Conservation (phyloP, 2,888 invertebrate species). For the Andrena praecox region DNA sequence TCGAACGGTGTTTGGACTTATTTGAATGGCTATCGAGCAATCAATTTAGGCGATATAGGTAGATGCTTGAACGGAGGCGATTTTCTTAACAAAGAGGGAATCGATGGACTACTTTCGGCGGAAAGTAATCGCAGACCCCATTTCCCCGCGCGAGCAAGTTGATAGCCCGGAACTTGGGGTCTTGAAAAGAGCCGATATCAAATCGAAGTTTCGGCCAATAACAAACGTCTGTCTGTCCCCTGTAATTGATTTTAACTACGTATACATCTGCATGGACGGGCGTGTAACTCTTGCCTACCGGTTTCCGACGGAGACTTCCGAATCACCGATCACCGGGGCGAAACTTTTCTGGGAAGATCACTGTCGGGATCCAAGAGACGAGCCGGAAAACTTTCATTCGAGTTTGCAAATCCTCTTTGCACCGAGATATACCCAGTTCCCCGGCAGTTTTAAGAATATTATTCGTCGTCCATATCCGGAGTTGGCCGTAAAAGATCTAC, state of each 20-base stretch:
- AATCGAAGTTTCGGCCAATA: slow-evolving; percentile 60
- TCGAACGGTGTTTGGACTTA: background rate
- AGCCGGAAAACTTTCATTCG: slow-evolving; percentile 64
- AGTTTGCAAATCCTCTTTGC: slow-evolving; percentile 70
- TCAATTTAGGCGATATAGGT: background rate
- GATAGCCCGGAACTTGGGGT: slow-evolving; percentile 21
- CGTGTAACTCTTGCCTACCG: slow-evolving; percentile 42
- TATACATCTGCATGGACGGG: slow-evolving; percentile 37
- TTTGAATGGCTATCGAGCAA: background rate
- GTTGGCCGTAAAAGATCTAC: slow-evolving; percentile 21
- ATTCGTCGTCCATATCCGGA: slow-evolving; percentile 50
- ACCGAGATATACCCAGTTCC: slow-evolving; percentile 48
- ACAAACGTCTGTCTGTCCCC: slow-evolving; percentile 52
- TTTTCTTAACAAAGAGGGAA: slow-evolving; percentile 20
- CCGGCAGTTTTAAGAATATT: slow-evolving; percentile 63
- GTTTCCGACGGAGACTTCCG: slow-evolving; percentile 47
- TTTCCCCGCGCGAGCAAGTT: slow-evolving; percentile 26
- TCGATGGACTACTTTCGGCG: slow-evolving; percentile 19
- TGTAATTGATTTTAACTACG: slow-evolving; percentile 63
- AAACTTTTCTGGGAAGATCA: slow-evolving; percentile 65
- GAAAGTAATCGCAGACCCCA: background rate
- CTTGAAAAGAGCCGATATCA: slow-evolving; percentile 49
- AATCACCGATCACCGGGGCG: slow-evolving; percentile 58
- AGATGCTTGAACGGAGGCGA: background rate
- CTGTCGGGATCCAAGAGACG: slow-evolving; percentile 56